phyloP scores from a whole-genome alignment of 2,797 vertebrate genomes.

The Notolepis coatsorum region DNA sequence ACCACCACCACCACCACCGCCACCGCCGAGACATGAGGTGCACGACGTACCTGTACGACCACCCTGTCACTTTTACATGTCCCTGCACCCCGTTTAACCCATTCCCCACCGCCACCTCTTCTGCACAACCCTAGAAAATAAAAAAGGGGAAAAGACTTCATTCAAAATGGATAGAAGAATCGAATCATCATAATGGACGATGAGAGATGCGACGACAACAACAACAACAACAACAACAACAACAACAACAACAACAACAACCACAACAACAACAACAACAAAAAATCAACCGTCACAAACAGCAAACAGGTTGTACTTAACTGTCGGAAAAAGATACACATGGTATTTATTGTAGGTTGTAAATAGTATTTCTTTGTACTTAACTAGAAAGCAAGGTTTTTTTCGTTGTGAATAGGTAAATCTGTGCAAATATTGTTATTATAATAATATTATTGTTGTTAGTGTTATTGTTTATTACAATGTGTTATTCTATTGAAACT shows the following conservation, averaged over 20 bases:
- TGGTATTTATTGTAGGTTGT: slow-evolving; percentile 96
- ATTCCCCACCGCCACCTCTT: slow-evolving; percentile 39
- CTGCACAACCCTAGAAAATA: slow-evolving; percentile 38
- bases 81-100: slow-evolving; percentile 29
- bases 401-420: slow-evolving; percentile 84
- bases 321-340: slow-evolving; percentile 71
- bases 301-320: slow-evolving; percentile 69
- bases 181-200: slow-evolving; percentile 49
- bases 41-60: not conserved
- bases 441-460: slow-evolving; percentile 77
- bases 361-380: slow-evolving; percentile 89
- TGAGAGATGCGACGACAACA: slow-evolving; percentile 61
- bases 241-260: too few relatives aligned
- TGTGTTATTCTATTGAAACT: slow-evolving; percentile 78
- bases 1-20: too few relatives aligned
- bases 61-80: slow-evolving; percentile 10
- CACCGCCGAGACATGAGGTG: slow-evolving; percentile 90
- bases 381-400: slow-evolving; percentile 78
- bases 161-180: slow-evolving; percentile 47
- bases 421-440: slow-evolving; percentile 86
- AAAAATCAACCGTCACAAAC: slow-evolving; percentile 52
- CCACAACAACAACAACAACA: too few relatives aligned
- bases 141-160: slow-evolving; percentile 62
- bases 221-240: too few relatives aligned
- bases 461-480: slow-evolving; percentile 81